These are phyloP conservation scores for Nesidiocoris tenuis DNA, from an alignment of 2,888 invertebrate genomes.

Conservation along the genomic window DNA sequence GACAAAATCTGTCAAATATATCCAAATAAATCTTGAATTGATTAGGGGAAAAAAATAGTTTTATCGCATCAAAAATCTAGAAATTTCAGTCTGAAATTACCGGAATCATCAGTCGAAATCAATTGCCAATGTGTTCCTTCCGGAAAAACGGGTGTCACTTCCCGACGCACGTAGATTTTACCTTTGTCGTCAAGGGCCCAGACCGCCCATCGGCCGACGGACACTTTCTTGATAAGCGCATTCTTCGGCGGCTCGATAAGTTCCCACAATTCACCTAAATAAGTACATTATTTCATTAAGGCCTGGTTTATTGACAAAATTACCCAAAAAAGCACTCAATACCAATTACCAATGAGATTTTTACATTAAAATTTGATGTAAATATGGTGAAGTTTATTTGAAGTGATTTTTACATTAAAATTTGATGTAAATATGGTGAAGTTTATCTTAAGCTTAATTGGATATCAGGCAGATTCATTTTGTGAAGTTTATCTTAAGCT, in stretches of 20 bases:
- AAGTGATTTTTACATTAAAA: too few relatives aligned
- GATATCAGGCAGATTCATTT: too few relatives aligned
- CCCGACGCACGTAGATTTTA: constrained; percentile 72
- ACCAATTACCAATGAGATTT: neutral
- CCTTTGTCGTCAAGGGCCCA: constrained; percentile 79
- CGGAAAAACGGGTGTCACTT: constrained; percentile 71
- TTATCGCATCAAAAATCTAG: neutral
- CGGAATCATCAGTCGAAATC: constrained; percentile 55
- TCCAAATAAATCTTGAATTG: too few relatives aligned
- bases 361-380: neutral
- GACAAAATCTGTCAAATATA: too few relatives aligned
- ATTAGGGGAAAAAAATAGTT: neutral
- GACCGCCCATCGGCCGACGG: constrained; percentile 69
- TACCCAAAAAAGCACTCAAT: neutral
- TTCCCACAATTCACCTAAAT: constrained; percentile 71
- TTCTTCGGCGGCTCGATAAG: constrained; percentile 71
- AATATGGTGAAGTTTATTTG: too few relatives aligned
- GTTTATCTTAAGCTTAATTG: too few relatives aligned
- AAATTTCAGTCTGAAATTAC: neutral
- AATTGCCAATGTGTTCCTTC: constrained; percentile 85
- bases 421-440: too few relatives aligned
- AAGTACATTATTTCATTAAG: too few relatives aligned
- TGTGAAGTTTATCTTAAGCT: too few relatives aligned
- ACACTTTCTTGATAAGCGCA: constrained; percentile 70
- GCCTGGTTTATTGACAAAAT: too few relatives aligned